Evolutionary conservation across 1,140 invertebrate genomes (phyloP), one percentile per base, ranked within the genome.

Genomic region (Drosophila hydei): DNA sequence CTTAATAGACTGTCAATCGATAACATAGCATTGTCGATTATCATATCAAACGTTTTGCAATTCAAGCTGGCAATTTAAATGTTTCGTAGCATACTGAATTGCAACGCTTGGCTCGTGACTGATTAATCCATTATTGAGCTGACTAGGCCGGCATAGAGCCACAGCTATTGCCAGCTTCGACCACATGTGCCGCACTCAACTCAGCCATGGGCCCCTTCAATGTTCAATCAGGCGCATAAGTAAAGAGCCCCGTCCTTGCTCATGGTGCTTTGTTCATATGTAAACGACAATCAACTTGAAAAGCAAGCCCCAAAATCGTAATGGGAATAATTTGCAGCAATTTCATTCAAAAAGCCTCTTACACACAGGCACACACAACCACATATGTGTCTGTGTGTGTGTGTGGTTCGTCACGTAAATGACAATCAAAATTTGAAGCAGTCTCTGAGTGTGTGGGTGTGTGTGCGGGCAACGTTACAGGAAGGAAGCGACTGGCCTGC

Each of bases 271-370:
- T 56, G 72, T 59, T 72, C 83, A 77, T 81, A 81, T 87, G 83
- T 83, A 89, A 88, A 89, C 83, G 83, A 88, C 83, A 88, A 88
- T 88, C 83, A 89, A 88, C 65, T 88, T 88, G 75, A 81, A 88
- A 88, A 68, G 78, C 75, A 73, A 71, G 78, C 70, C 76, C 75
- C 83, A 78, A 87, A 88, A 89, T 76, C 83, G 84, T 88, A 88
- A 88, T 88, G 75, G 83, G 84, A 88, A 88, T 88, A 88, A 88
- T 88, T 88, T 88, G 83, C 83, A 88, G 83, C 83, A 88, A 87
- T 83, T 88, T 78, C 83, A 79, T 67, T 56, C 77, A 59, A 72
- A 87, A 75, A 77, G 74, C 56, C 70, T 75, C 77, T 75, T 67
- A 51, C 72, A 59, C 61, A 54, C n/a, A n/a, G n/a, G n/a, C n/a